Evolutionary conservation across 2,888 invertebrate species (phyloP).

Genomic region (Rutpela maculata): DNA sequence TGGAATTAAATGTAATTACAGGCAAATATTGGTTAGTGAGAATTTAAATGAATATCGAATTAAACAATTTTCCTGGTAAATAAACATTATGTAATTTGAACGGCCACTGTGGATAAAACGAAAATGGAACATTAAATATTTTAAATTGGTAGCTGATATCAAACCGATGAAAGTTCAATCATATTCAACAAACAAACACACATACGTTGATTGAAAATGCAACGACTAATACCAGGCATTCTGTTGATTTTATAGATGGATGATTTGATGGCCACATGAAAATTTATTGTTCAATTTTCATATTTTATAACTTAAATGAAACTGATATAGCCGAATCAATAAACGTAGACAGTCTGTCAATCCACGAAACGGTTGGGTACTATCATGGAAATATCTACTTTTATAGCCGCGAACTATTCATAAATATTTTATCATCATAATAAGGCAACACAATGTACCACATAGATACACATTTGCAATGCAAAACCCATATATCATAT

Average conservation of each 20-base stretch:
- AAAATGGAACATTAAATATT: conserved; percentile 34
- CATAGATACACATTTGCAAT: conserved; percentile 15
- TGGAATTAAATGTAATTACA: background rate
- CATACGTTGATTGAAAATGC: conserved; percentile 54
- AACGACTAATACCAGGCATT: conserved; percentile 50
- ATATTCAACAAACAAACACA: conserved; percentile 49
- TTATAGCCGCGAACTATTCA: conserved; percentile 37
- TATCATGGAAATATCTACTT: conserved; percentile 35
- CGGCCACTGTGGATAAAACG: conserved; percentile 5
- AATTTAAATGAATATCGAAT: conserved; percentile 17
- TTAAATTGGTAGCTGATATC: conserved; percentile 29
- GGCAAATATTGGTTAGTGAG: background rate
- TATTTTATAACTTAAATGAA: conserved; percentile 42
- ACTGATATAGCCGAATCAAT: conserved; percentile 32
- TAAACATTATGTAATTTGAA: conserved; percentile 5
- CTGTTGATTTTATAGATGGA: conserved; percentile 51
- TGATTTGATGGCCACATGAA: conserved; percentile 38
- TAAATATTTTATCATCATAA: conserved; percentile 38
- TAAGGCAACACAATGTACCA: conserved; percentile 31
- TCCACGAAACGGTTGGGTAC: conserved; percentile 10
- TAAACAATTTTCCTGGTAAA: conserved; percentile 25
- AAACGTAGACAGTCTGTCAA: conserved; percentile 39
- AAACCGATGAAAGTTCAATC: conserved; percentile 44
- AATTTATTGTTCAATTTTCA: conserved; percentile 40
- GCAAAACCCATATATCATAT: conserved; percentile 25